A percentile compares a stretch with the other conserved stretches of the same genome.
Conservation (phyloP, 2,797 vertebrate genomes). For the Masticophis lateralis region DNA sequence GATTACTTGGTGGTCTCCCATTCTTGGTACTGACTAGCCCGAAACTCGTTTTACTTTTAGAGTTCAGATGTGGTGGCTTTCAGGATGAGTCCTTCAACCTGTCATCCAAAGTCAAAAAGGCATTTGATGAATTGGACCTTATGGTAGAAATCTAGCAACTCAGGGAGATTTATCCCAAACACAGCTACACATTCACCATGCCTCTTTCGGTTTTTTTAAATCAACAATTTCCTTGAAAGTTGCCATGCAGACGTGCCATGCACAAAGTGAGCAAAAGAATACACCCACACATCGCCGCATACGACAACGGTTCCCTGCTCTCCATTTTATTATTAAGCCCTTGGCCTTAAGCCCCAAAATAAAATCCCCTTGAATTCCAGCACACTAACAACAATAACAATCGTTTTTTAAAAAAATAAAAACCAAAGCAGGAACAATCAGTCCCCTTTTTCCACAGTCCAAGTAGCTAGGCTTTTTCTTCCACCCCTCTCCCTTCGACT, state of each 20-base stretch:
- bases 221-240: not conserved
- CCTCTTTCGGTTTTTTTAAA: not conserved
- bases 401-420: slow-evolving; percentile 46
- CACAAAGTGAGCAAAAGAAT: not conserved
- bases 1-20: not conserved
- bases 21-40: not conserved
- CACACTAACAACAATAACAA: not conserved
- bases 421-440: not conserved
- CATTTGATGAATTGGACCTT: not conserved
- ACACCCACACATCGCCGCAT: accelerated
- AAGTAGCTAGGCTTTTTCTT: no score
- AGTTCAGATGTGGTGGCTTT: not conserved
- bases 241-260: not conserved
- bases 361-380: not conserved
- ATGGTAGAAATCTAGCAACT: no score
- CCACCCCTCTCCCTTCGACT: not conserved
- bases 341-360: slow-evolving; percentile 17
- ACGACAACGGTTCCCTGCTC: slow-evolving; percentile 6
- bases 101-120: not conserved
- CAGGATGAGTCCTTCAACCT: not conserved
- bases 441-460: not conserved
- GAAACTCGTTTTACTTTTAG: not conserved
- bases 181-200: not conserved
- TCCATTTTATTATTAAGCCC: slow-evolving; percentile 65
- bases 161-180: no score